A percentile compares a stretch with the other conserved stretches of the same genome.
phyloP scores from a whole-genome alignment of 2,113 vertebrate genomes.

The Cyprichromis sp. region DNA sequence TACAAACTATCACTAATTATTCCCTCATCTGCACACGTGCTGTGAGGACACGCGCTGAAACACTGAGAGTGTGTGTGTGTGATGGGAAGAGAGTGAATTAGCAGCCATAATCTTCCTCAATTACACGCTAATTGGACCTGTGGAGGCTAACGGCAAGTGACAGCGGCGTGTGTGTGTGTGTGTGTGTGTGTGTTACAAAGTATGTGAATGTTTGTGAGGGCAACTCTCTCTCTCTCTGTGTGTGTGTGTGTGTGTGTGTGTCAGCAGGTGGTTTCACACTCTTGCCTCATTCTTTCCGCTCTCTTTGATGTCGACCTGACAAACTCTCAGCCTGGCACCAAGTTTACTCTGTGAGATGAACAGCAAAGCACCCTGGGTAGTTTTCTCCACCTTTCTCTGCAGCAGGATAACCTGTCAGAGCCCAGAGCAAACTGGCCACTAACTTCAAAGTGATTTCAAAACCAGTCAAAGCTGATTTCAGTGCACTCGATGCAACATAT shows the following conservation, averaged over 20 bases:
- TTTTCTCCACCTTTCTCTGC: not conserved
- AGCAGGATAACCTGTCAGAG: not conserved
- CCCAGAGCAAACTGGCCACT: not conserved
- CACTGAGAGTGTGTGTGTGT: not conserved
- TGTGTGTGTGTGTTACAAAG: not conserved
- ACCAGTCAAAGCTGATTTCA: not conserved
- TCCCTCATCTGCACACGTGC: slow-evolving; percentile 6
- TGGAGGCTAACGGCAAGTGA: slow-evolving; percentile 21
- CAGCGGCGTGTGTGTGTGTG: not conserved
- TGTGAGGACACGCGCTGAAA: not conserved
- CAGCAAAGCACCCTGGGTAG: not conserved
- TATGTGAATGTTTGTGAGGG: not conserved
- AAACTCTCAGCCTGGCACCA: not conserved
- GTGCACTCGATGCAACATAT: not conserved
- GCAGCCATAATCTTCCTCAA: slow-evolving; percentile 47
- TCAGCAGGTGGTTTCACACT: slow-evolving; percentile 37
- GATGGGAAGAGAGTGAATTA: slow-evolving; percentile 39
- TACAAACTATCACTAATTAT: slow-evolving; percentile 36
- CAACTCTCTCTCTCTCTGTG: not conserved
- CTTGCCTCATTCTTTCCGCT: slow-evolving; percentile 43
- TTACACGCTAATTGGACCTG: slow-evolving; percentile 59
- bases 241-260: not conserved
- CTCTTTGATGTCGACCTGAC: slow-evolving; percentile 38
- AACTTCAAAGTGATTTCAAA: not conserved
- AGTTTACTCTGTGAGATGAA: not conserved